phyloP scores from a whole-genome alignment of 2,113 vertebrate genomes.

The Hyperoodon ampullatus region DNA sequence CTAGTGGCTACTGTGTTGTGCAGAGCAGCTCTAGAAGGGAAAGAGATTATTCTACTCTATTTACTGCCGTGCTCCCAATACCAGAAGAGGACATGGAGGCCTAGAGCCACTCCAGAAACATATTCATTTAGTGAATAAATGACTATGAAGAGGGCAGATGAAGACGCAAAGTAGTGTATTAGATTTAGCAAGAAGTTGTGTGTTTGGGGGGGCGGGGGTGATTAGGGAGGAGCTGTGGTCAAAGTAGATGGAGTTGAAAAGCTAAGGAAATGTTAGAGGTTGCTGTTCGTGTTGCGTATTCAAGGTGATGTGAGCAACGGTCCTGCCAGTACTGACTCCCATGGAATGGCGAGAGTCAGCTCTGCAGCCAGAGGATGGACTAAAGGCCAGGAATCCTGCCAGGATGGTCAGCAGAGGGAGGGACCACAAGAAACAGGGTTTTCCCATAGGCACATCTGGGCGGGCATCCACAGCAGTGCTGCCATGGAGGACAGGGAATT shows the following conservation, averaged over 20 bases:
- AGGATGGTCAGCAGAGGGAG: not conserved
- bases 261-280: accelerated
- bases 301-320: not conserved
- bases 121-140: not conserved
- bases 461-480: not conserved
- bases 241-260: not conserved
- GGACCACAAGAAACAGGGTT: not conserved
- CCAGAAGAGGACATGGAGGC: not conserved
- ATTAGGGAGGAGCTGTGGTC: not conserved
- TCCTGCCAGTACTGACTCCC: not conserved
- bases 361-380: not conserved
- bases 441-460: not conserved
- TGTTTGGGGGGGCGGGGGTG: not conserved
- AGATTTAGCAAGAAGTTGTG: not conserved
- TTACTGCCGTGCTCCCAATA: accelerated
- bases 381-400: not conserved
- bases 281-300: accelerated
- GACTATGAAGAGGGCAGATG: not conserved
- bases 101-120: not conserved
- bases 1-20: not conserved
- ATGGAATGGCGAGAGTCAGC: accelerated
- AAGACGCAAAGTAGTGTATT: not conserved
- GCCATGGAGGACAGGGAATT: not conserved
- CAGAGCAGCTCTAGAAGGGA: not conserved
- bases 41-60: not conserved